Base-by-base conservation (phyloP, 2,113 vertebrate species). In the Lophura nycthemera region DNA sequence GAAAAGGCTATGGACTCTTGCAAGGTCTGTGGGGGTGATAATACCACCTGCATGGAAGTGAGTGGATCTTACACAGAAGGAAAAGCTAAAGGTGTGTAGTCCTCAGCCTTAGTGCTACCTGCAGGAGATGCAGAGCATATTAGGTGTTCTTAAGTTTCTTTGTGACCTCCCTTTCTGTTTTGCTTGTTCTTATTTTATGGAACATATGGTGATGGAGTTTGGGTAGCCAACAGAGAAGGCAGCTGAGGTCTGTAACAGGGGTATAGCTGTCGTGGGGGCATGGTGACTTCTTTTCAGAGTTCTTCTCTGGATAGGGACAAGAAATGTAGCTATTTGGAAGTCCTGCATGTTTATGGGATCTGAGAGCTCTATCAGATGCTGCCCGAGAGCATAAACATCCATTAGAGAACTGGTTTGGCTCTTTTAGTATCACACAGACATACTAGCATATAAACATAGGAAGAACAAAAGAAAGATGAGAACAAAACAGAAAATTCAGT, bases 1-100 rank as follows among this genome's bases (percentile, higher is more conserved):
- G n/a, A 91, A 92, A 98, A 97, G 96, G 86, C 71, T 61, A 63
- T 83, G 92, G 99, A 99, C 34, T 93, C 85, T 11, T 99, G 99
- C 76, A 98, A 96, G 42, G 97, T 98, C 84, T 99, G 99, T 61
- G 99, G 98, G 8, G 99, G 99, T 38, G 96, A 99, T 66, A 98
- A 98, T 85, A 98, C 97, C 13, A 97, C 98, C 4, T 99, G 99
- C 95, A 97, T 82, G 25, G 29, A 70, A 30, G 97, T 95, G 61
- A 98, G 95, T 6, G 98, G 98, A 73, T 98, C 98, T 43, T 99
- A 98, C 96, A 93, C 80, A 1, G 98, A 97, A 10, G 99, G 99
- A 69, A 97, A 92, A 81, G 97, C 98, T 67, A 80, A 88, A 99
- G 99, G 99, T 99, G 96, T 70, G 94, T 93, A 61, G 16, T 38